phyloP scores from a whole-genome alignment of 2,797 vertebrate species.

The Anguilla marmorata region DNA sequence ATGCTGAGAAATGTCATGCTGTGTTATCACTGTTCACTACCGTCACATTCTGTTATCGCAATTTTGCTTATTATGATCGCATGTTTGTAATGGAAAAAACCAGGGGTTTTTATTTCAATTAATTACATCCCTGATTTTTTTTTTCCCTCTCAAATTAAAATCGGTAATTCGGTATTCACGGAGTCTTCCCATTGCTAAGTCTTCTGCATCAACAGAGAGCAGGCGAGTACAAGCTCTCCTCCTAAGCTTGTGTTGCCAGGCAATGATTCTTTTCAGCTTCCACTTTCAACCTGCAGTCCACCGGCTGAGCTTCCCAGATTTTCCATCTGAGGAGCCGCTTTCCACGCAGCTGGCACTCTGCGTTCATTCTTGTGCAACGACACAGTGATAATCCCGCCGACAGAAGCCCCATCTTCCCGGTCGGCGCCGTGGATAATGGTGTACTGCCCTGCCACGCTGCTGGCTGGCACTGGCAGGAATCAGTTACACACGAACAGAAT shows the following conservation, averaged over 20 bases:
- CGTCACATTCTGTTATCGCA: too few relatives aligned
- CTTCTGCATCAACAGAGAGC: background rate
- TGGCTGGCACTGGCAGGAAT: background rate
- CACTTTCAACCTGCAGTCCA: background rate
- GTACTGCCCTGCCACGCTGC: background rate
- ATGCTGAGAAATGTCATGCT: too few relatives aligned
- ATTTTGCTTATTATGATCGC: background rate
- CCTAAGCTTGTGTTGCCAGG: background rate
- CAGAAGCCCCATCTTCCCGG: background rate
- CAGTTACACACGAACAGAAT: background rate
- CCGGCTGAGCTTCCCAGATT: background rate
- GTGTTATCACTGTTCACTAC: too few relatives aligned
- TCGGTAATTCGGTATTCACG: background rate
- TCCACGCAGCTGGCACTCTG: background rate
- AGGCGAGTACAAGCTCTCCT: background rate
- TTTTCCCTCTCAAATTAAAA: background rate
- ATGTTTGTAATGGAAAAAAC: background rate
- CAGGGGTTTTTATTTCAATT: background rate
- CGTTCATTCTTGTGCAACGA: background rate
- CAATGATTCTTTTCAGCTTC: background rate
- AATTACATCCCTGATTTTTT: background rate
- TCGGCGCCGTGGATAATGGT: background rate
- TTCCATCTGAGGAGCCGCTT: background rate
- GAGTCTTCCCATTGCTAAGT: background rate
- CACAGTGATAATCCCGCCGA: background rate